Percentiles rank a stretch among this genome's conserved stretches.
Evolutionary conservation across 2,113 vertebrate species (phyloP).

Genomic region (Rhinolophus ferrumequinum): DNA sequence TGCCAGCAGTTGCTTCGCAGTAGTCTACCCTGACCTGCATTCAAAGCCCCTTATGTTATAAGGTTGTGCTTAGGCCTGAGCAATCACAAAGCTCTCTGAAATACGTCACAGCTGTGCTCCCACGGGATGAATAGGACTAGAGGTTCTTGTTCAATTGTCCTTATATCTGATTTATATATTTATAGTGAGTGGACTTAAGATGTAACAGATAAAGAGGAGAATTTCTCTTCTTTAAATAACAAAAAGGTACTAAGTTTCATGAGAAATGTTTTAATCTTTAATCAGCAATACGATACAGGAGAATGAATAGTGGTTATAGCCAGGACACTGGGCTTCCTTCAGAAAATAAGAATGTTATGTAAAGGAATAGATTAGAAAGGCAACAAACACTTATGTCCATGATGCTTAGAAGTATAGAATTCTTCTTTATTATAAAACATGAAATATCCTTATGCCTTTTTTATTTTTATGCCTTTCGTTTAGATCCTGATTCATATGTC

Average conservation of each 20-base stretch:
- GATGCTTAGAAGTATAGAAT: neutral
- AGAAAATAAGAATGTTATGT: neutral
- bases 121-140: conserved; percentile 82
- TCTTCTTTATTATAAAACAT: neutral
- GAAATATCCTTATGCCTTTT: neutral
- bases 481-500: neutral
- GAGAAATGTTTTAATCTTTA: conserved; percentile 48
- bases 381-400: neutral
- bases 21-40: conserved; percentile 82
- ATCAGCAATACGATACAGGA: neutral
- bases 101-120: conserved; percentile 91
- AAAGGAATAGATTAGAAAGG: neutral
- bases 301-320: neutral
- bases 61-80: conserved; percentile 81
- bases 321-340: neutral
- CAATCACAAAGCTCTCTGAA: conserved; percentile 87
- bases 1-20: conserved; percentile 74
- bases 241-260: neutral
- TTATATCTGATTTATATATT: conserved; percentile 78
- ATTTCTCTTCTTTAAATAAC: conserved; percentile 41
- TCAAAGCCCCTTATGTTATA: conserved; percentile 90
- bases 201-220: conserved; percentile 21
- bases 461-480: neutral
- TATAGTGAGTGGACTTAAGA: conserved; percentile 69
- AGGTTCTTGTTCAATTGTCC: conserved; percentile 83